Evolutionary conservation across 1,140 invertebrate genomes (phyloP).

Genomic region (Drosophila suzukii): DNA sequence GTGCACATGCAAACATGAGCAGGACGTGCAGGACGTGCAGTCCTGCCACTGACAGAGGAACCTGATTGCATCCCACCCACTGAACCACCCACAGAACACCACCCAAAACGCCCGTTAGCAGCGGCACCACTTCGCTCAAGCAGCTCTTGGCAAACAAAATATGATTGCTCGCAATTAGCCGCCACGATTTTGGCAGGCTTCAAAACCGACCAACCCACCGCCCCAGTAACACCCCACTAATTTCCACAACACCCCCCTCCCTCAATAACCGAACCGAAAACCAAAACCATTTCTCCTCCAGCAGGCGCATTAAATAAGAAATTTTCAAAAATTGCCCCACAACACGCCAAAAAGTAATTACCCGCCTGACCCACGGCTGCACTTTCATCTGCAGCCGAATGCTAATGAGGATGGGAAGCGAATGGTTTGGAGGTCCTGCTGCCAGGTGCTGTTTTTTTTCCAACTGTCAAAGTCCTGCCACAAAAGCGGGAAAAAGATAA

Average conservation of each 20-base stretch:
- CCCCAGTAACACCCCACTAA: conserved; percentile 10
- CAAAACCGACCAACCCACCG: conserved; percentile 20
- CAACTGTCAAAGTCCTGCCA: conserved; percentile 16
- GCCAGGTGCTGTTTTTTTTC: background rate
- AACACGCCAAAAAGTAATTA: conserved; percentile 80
- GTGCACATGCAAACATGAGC: conserved; percentile 53
- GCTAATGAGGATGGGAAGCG: conserved; percentile 37
- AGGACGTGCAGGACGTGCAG: conserved; percentile 52
- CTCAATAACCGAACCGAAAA: background rate
- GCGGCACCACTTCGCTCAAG: conserved; percentile 41
- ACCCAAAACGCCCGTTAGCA: conserved; percentile 4
- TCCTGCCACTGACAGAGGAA: conserved; percentile 60
- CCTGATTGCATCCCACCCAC: conserved; percentile 62
- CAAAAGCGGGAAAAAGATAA: conserved; percentile 1
- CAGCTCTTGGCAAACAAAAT: conserved; percentile 77
- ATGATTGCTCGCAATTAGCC: conserved; percentile 81
- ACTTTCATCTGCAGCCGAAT: conserved; percentile 52
- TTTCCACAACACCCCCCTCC: background rate
- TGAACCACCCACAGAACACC: background rate
- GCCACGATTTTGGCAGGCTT: conserved; percentile 60
- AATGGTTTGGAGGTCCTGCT: background rate
- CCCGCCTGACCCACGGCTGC: conserved; percentile 40
- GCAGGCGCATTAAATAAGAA: conserved; percentile 75
- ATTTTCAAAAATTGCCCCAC: conserved; percentile 69
- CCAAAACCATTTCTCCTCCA: background rate